phyloP scores from a whole-genome alignment of 2,797 vertebrate species.

The Darevskia nairensis region DNA sequence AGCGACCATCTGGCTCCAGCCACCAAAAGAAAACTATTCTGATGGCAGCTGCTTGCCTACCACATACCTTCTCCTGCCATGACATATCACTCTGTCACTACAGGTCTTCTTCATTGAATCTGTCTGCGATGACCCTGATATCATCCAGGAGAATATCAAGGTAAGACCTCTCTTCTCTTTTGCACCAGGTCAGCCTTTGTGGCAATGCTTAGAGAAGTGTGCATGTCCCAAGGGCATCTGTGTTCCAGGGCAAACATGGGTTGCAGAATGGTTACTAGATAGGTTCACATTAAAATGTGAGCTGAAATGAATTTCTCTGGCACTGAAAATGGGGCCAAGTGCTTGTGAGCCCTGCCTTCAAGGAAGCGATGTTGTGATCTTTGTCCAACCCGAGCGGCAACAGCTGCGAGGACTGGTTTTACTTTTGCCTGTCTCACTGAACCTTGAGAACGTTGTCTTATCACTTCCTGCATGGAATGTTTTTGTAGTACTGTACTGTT shows the following conservation, averaged over 20 bases:
- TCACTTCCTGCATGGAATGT: too few species aligned
- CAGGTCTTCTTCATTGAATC: constrained; percentile 93
- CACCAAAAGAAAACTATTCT: too few species aligned
- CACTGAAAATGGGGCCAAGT: not conserved
- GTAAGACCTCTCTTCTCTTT: constrained; percentile 73
- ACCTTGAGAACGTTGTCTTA: too few species aligned
- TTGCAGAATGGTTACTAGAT: not conserved
- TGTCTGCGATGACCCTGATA: constrained; percentile 87
- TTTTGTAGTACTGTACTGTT: too few species aligned
- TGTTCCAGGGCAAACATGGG: too few species aligned
- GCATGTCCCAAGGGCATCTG: too few species aligned
- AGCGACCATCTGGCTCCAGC: not conserved
- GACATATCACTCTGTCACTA: not conserved
- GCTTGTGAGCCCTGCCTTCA: not conserved
- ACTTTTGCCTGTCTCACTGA: too few species aligned
- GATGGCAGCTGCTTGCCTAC: not conserved
- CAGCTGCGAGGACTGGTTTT: too few species aligned
- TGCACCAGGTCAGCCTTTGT: not conserved
- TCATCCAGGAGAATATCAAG: constrained; percentile 92
- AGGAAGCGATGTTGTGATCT: not conserved
- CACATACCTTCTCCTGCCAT: not conserved
- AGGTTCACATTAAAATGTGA: not conserved
- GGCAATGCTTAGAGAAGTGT: not conserved
- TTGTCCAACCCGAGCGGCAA: too few species aligned
- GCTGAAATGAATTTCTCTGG: too few species aligned